Evolutionary conservation across 2,797 vertebrate genomes (phyloP).

Genomic region (Micropoecilia bifurca): DNA sequence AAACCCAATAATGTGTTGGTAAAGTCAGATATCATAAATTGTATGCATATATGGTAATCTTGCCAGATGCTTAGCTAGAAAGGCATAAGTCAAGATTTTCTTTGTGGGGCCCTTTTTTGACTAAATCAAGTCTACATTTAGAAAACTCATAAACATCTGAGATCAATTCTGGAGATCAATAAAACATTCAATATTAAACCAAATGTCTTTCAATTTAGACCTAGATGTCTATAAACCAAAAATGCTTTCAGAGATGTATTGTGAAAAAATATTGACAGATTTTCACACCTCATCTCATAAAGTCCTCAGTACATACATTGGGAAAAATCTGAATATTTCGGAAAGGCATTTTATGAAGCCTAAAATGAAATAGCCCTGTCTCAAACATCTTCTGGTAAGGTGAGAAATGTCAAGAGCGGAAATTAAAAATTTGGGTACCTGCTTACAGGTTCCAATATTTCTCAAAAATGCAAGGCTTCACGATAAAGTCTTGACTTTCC

Average conservation of each 20-base stretch:
- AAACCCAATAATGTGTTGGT: background rate
- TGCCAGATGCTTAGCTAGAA: background rate
- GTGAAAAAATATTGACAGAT: background rate
- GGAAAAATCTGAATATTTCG: background rate
- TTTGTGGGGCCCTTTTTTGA: background rate
- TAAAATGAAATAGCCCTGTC: constrained; percentile 34
- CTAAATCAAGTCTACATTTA: background rate
- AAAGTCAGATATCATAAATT: background rate
- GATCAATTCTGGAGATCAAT: background rate
- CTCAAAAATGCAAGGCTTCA: constrained; percentile 45
- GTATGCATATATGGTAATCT: background rate
- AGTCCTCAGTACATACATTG: background rate
- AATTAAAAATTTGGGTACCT: constrained; percentile 20
- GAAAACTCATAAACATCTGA: background rate
- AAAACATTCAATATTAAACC: background rate
- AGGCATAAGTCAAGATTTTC: background rate
- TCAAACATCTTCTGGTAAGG: constrained; percentile 28
- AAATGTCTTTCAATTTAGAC: background rate
- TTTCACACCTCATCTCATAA: background rate
- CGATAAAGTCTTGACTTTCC: constrained; percentile 21
- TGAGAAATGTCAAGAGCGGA: constrained; percentile 31
- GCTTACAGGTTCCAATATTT: constrained; percentile 36
- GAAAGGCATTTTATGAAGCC: background rate
- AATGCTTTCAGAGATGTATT: background rate
- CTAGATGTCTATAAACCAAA: background rate